phyloP scores from a whole-genome alignment of 2,113 vertebrate species.

The Pholis gunnellus region DNA sequence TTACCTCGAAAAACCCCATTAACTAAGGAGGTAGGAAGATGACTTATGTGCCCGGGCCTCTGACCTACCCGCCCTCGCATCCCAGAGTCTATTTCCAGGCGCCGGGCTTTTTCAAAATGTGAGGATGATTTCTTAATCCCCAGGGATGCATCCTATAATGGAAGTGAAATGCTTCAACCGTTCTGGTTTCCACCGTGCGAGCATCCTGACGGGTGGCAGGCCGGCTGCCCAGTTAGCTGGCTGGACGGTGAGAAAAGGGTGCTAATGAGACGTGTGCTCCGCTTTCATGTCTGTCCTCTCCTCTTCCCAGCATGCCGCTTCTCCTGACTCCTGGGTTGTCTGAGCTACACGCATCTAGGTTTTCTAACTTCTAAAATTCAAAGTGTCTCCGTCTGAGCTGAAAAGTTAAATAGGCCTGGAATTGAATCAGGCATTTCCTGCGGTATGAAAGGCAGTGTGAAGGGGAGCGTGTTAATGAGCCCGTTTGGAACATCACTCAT shows the following conservation, averaged over 20 bases:
- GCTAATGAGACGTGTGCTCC: constrained; percentile 61
- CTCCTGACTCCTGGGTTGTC: constrained; percentile 45
- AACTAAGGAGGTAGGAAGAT: constrained; percentile 45
- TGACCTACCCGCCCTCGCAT: constrained; percentile 44
- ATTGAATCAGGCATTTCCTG: constrained; percentile 38
- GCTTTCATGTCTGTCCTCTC: constrained; percentile 59
- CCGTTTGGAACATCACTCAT: constrained; percentile 32
- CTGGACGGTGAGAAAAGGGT: constrained; percentile 48
- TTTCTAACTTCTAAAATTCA: constrained; percentile 44
- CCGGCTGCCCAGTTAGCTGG: constrained; percentile 24
- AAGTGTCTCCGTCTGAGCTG: constrained; percentile 52
- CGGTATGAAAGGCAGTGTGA: constrained; percentile 36
- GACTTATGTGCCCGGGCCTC: constrained; percentile 42
- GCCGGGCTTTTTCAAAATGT: constrained; percentile 37
- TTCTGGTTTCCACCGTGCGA: neutral
- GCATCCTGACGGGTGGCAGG: constrained; percentile 38
- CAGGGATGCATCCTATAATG: constrained; percentile 45
- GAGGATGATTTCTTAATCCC: constrained; percentile 77
- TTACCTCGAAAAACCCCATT: constrained; percentile 61
- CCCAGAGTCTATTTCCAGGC: constrained; percentile 64
- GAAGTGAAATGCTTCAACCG: constrained; percentile 39
- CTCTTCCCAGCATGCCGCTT: constrained; percentile 30
- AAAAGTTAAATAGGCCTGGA: constrained; percentile 52
- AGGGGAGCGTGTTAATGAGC: constrained; percentile 60
- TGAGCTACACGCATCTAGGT: constrained; percentile 27